Evolutionary conservation across 2,113 vertebrate genomes (phyloP), one percentile per base, ranked within the genome.

Genomic region (Aptenodytes patagonicus): DNA sequence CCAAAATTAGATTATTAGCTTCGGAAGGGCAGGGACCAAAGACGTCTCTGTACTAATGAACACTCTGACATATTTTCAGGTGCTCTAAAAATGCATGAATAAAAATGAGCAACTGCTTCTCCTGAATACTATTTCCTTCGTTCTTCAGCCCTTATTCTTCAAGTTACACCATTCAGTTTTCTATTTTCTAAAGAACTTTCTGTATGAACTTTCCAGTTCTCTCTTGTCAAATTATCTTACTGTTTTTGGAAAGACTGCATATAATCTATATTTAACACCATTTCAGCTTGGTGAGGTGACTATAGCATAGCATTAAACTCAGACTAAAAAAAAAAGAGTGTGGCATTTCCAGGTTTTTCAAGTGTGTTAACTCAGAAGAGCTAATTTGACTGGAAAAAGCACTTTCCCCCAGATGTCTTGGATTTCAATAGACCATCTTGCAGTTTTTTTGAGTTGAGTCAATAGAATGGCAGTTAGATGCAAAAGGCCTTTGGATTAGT

Each of bases 251-350:
- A 95, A 95, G 95, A 85, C 79, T 93, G 52, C 78, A 28, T 89
- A 92, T 95, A 90, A 84, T 94, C 94, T 97, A 97, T 93, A 95
- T 97, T 96, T 97, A 97, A 96, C 90, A 87, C 51, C 68, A 66
- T 81, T 95, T 96, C 95, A 95, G 88, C 80, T 92, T 93, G 86
- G 79, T 89, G 87, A 95, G 92, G 95, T 95, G 93, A 96, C 90
- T 96, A 80, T 82, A 96, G 85, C 93, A 85, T 77, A 97, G 78
- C 90, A 94, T 96, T 95, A 95, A 96, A 95, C 95, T 90, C 91
- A 91, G 90, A 90, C 60, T 77, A 68, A 94, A 96, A 94, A 96
- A 94, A 95, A 95, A 95, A 29, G 60, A 96, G 70, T 72, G 66
- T 94, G 93, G 92, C 93, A 96, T 96, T 97, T 96, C 95, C 94